Percentiles rank a stretch among this genome's conserved stretches.
Conservation (phyloP, 2,113 vertebrate genomes). For the Corydoras sp. region DNA sequence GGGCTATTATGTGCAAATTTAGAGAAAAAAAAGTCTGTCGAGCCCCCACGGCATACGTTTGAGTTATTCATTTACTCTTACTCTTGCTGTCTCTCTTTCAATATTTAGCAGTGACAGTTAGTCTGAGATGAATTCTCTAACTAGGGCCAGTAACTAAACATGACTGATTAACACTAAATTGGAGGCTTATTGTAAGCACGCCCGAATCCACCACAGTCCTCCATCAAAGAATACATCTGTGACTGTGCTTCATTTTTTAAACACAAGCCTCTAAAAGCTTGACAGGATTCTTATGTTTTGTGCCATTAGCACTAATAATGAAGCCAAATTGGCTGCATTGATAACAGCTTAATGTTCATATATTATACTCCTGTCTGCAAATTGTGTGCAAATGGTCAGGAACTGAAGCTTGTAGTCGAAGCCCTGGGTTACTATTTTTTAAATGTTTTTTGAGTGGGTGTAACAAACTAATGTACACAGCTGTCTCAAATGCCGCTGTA, state of each 20-base stretch:
- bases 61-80: slow-evolving; percentile 14
- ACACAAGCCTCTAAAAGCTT: slow-evolving; percentile 55
- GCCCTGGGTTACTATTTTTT: no score
- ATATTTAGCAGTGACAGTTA: slow-evolving; percentile 17
- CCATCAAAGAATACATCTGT: slow-evolving; percentile 52
- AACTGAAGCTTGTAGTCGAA: slow-evolving; percentile 37
- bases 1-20: slow-evolving; percentile 36
- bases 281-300: slow-evolving; percentile 56
- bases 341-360: slow-evolving; percentile 60
- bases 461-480: no score
- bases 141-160: slow-evolving; percentile 36
- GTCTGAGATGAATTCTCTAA: slow-evolving; percentile 22
- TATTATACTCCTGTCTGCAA: slow-evolving; percentile 62
- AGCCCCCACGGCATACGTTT: slow-evolving; percentile 12
- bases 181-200: slow-evolving; percentile 55
- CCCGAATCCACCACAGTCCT: slow-evolving; percentile 49
- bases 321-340: slow-evolving; percentile 71
- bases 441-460: no score
- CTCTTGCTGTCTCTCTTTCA: slow-evolving; percentile 17
- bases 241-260: slow-evolving; percentile 63
- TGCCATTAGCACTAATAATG: slow-evolving; percentile 62
- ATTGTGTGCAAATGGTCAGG: slow-evolving; percentile 56
- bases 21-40: neutral
- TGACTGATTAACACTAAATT: slow-evolving; percentile 61
- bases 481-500: no score